Evolutionary conservation across 1,140 invertebrate genomes (phyloP), one percentile per base, ranked within the genome.

Genomic region (Ceratina calcarata): DNA sequence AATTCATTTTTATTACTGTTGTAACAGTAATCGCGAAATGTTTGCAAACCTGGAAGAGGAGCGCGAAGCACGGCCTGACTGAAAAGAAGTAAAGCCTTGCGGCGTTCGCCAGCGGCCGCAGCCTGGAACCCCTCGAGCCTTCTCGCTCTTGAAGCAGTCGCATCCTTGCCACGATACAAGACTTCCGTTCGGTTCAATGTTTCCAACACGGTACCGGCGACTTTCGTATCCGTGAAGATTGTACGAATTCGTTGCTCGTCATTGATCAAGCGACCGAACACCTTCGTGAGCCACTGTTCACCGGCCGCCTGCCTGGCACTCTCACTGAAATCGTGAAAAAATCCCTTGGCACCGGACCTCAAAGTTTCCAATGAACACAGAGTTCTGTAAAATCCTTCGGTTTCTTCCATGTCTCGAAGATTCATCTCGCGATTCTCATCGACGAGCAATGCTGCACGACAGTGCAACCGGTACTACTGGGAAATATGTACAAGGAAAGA

Each of bases 31-130:
- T 45, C 37, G 37, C 37, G 32, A 2, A 6, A 37, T 10, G 3
- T 7, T 45, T 10, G 37, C 37, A 37, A 37, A 78, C 76, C 76
- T 65, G 60, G 49, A 1, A 3, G 6, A 0, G 76, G 69, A 0
- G 95, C 94, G 80, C 95, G 92, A 45, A 96, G 91, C 1, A 96
- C 94, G 3, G 94, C 94, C 86, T 96, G 94, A 87, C 94, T 95
- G 55, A 94, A 94, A 0, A 95, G 88, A 0, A 93, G 81, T n/a
- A 96, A 86, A 0, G 95, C 94, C 85, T 94, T 94, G 20, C 92
- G 86, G 3, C 92, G 87, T 61, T 95, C 90, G 0, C 91, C 93
- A 8, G 93, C 89, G 68, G 93, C 86, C 10, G 94, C 85, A 4
- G 90, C 88, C 24, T 89, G 67, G 55, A 94, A 91, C 1, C 93